Evolutionary conservation across 2,888 invertebrate genomes (phyloP).

Genomic region (Eupithecia exiguata): DNA sequence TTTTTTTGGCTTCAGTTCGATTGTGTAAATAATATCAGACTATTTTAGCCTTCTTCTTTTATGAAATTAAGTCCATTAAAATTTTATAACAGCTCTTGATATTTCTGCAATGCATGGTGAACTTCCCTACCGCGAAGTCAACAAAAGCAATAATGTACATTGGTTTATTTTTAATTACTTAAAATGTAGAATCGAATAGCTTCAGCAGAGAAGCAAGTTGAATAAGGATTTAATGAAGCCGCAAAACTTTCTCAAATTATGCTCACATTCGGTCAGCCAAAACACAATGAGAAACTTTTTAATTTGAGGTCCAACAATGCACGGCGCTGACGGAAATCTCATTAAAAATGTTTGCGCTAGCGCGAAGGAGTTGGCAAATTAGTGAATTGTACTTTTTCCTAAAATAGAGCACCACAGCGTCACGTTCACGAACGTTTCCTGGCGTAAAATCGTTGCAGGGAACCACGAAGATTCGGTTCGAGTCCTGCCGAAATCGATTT

Average conservation of each 20-base stretch:
- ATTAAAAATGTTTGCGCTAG: slow-evolving; percentile 8
- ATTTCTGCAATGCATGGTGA: too few relatives aligned
- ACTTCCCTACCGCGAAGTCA: too few relatives aligned
- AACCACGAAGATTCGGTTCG: background rate
- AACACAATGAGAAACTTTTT: slow-evolving; percentile 10
- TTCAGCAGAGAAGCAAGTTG: too few relatives aligned
- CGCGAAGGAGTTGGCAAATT: slow-evolving; percentile 1
- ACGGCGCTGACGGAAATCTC: slow-evolving; percentile 6
- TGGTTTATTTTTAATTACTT: background rate
- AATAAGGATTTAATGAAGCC: background rate
- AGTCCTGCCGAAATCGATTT: too few relatives aligned
- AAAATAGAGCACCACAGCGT: background rate
- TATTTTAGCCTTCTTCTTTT: too few relatives aligned
- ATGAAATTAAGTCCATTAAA: too few relatives aligned
- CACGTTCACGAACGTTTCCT: background rate
- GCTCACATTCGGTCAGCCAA: background rate
- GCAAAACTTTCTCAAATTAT: slow-evolving; percentile 1
- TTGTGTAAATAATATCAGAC: background rate
- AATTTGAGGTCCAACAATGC: slow-evolving; percentile 4
- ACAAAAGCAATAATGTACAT: too few relatives aligned
- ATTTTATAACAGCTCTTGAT: too few relatives aligned
- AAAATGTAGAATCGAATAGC: too few relatives aligned
- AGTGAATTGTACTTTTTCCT: background rate
- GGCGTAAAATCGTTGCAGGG: background rate
- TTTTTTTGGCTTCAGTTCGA: background rate